Conservation (phyloP, 2,888 invertebrate genomes). For the Boloria euphrosyne region DNA sequence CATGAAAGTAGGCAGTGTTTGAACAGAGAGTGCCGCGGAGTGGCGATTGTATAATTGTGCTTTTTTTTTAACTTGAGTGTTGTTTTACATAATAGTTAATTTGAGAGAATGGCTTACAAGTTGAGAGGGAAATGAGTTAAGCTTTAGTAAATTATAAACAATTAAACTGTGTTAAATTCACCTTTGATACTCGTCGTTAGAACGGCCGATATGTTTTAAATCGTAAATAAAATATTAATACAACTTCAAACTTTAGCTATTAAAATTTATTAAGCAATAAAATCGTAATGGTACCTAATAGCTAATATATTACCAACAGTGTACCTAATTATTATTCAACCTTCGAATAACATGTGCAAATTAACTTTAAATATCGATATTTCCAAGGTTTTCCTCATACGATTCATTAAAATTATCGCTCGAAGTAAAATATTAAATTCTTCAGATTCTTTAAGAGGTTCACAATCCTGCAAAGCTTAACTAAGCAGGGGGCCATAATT, state of each 20-base stretch:
- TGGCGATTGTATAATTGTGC: conserved; percentile 60
- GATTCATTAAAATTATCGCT: background rate
- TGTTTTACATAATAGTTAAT: conserved; percentile 44
- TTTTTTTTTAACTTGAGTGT: conserved; percentile 44
- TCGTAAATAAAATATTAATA: too few relatives aligned
- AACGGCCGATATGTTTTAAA: too few relatives aligned
- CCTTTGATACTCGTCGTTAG: background rate
- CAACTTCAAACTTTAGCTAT: too few relatives aligned
- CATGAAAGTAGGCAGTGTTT: conserved; percentile 80
- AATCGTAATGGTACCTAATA: conserved; percentile 6
- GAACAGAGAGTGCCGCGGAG: conserved; percentile 68
- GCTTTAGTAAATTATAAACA: conserved; percentile 34
- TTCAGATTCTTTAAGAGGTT: conserved; percentile 13
- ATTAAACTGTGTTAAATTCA: conserved; percentile 26
- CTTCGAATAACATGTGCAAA: conserved; percentile 19
- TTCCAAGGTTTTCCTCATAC: conserved; percentile 16
- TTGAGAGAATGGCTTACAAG: conserved; percentile 38
- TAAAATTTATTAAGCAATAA: background rate
- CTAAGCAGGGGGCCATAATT: conserved; percentile 52
- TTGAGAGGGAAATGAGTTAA: conserved; percentile 31
- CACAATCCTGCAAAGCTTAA: conserved; percentile 33
- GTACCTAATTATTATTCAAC: conserved; percentile 16
- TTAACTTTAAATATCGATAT: conserved; percentile 18
- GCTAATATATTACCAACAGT: conserved; percentile 5
- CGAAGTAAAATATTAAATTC: conserved; percentile 1